phyloP scores from a whole-genome alignment of 2,888 invertebrate species.

The Bugula neritina region DNA sequence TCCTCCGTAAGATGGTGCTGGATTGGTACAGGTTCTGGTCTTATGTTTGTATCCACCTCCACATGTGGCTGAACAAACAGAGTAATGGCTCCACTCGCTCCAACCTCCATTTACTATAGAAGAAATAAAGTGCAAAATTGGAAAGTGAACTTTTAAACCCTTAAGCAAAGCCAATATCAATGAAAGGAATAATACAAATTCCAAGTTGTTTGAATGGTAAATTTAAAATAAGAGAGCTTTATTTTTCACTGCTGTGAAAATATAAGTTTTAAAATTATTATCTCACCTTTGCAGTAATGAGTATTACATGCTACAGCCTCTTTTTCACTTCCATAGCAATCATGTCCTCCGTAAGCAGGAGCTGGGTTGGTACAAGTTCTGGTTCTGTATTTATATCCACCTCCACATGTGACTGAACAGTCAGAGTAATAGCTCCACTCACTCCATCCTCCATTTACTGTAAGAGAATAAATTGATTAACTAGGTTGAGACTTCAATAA shows the following conservation, averaged over 20 bases:
- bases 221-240: too few relatives aligned
- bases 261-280: too few relatives aligned
- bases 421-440: constrained; percentile 40
- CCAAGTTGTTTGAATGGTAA: too few relatives aligned
- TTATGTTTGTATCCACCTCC: constrained; percentile 38
- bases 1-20: constrained; percentile 42
- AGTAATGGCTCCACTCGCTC: constrained; percentile 33
- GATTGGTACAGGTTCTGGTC: constrained; percentile 40
- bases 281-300: neutral
- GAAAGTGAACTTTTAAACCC: too few relatives aligned
- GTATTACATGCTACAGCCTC: neutral
- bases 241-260: too few relatives aligned
- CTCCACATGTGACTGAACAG: constrained; percentile 43
- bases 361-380: constrained; percentile 42
- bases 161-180: too few relatives aligned
- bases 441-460: constrained; percentile 47
- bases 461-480: neutral
- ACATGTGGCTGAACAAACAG: constrained; percentile 40
- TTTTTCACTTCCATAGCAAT: constrained; percentile 36
- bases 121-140: too few relatives aligned
- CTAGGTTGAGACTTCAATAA: too few relatives aligned
- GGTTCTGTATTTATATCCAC: constrained; percentile 36
- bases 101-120: neutral
- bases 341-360: constrained; percentile 41
- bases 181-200: too few relatives aligned